Percentiles rank a stretch among this genome's conserved stretches.
Evolutionary conservation across 2,797 vertebrate species (phyloP).

Genomic region (Tamandua tetradactyla): DNA sequence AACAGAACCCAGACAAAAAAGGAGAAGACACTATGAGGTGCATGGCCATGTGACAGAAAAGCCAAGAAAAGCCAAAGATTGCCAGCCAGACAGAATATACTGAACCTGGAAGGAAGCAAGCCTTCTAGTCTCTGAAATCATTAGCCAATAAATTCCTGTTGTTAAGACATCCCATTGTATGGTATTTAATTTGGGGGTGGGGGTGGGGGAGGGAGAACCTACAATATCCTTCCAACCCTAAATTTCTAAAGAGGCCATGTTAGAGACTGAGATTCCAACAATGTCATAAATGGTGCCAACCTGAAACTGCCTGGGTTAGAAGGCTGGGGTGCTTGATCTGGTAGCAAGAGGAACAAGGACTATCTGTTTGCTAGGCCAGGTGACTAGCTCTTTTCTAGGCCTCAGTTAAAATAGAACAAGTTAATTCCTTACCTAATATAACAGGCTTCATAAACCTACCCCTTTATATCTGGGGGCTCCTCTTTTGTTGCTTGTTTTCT

Average conservation of each 20-base stretch:
- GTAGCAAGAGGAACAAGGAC: not conserved
- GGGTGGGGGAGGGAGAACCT: not conserved
- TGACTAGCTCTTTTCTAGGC: not conserved
- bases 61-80: no score
- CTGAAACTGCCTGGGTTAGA: not conserved
- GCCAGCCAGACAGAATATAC: no score
- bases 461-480: not conserved
- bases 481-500: conserved; percentile 24
- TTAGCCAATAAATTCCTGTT: no score
- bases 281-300: not conserved
- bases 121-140: no score
- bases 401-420: not conserved
- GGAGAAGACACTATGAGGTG: no score
- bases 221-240: not conserved
- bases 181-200: no score
- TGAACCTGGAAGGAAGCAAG: no score
- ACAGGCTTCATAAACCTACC: not conserved
- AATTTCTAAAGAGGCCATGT: not conserved
- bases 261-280: not conserved
- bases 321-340: not conserved
- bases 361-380: not conserved
- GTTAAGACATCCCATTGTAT: no score
- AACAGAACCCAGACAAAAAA: no score
- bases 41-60: no score
- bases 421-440: conserved; percentile 27